Evolutionary conservation across 2,113 vertebrate genomes (phyloP).

Genomic region (Atrichornis clamosus): DNA sequence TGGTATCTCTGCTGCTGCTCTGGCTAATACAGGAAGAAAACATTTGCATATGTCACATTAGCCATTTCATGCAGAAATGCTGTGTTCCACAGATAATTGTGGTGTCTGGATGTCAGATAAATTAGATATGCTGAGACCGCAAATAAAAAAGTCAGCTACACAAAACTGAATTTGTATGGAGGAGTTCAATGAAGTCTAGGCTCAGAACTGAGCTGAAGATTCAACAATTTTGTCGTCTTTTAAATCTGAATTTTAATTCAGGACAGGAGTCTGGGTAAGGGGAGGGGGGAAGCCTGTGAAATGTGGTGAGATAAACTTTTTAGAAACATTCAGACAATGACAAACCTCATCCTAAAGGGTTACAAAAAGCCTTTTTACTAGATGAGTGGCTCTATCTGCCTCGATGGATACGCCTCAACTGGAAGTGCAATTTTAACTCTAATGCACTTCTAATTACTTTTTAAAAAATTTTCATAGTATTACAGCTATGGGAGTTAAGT

Average conservation of each 20-base stretch:
- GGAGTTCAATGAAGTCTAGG: neutral
- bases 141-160: neutral
- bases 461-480: neutral
- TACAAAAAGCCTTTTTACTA: neutral
- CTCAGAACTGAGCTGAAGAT: neutral
- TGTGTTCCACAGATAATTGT: neutral
- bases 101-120: conserved; percentile 1
- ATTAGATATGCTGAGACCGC: neutral
- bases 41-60: conserved; percentile 8
- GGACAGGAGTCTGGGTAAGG: neutral
- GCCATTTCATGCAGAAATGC: neutral
- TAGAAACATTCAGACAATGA: neutral
- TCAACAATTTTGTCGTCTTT: neutral
- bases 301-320: neutral
- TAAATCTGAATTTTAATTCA: neutral
- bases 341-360: neutral
- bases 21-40: neutral
- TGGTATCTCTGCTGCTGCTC: neutral
- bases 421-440: neutral
- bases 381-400: neutral
- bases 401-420: neutral
- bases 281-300: neutral
- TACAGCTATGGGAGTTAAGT: neutral
- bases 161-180: neutral
- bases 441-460: neutral